Base-by-base conservation (phyloP, 2,888 invertebrate genomes). In the Lycophotia porphyrea region DNA sequence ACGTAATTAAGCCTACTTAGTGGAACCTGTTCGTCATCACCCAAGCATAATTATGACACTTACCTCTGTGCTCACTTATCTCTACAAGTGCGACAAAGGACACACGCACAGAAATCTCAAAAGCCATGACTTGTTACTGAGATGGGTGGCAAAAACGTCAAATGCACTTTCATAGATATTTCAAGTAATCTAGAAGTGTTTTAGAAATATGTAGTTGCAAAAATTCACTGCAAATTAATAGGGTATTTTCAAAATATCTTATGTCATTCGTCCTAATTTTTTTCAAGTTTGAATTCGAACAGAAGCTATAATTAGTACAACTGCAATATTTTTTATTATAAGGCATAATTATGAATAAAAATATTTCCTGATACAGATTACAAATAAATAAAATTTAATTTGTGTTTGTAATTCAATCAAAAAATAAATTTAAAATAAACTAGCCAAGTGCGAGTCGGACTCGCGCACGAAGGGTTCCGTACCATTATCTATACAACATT, bases 1-100 rank as follows among this genome's bases (percentile, higher is more conserved):
- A 83, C 73, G 69, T 85, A 80, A 86, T 88, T 86, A 85, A 66
- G 67, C 36, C 74, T 80, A 78, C 73, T 87, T 83, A 81, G 86
- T 70, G 47, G 61, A 81, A 81, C 82, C 76, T 73, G 80, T 78
- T 42, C 39, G 27, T 49, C 68, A 72, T 55, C 73, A 60, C 39
- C 44, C 3, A 44, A 74, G 31, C 75, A 82, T 81, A 75, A 84
- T 80, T 78, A 77, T 76, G 65, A 73, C 74, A 74, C 39, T 85
- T 66, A n/a, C n/a, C n/a, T n/a, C n/a, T 13, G 39, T 42, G 13
- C 39, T 42, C 39, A 71, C 60, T 52, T 71, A 79, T 47, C 55
- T 64, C 55, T 31, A 24, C 34, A 67, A 55, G 31, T 64, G 58
- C 31, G 18, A 68, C 21, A 74, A 49, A 70, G 42, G 44, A 67